Conservation (phyloP, 2,113 vertebrate species). For the Eurypyga helias region DNA sequence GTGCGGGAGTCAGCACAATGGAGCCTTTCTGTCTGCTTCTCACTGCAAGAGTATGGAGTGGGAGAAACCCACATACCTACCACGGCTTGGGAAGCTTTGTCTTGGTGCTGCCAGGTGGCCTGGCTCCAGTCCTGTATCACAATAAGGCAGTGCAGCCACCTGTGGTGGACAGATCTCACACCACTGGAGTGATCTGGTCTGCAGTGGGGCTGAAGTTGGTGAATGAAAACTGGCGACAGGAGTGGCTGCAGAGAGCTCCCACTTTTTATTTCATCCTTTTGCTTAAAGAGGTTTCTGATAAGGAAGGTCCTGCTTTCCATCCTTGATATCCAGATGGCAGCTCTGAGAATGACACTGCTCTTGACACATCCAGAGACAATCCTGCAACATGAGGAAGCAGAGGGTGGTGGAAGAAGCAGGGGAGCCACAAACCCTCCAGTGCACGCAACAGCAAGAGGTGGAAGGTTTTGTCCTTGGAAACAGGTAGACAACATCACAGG, state of each 20-base stretch:
- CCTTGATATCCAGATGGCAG: neutral
- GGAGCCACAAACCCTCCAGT: neutral
- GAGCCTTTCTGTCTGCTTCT: neutral
- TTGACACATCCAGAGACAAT: neutral
- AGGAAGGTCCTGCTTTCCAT: neutral
- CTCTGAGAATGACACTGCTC: neutral
- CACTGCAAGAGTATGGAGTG: neutral
- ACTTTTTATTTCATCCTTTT: neutral
- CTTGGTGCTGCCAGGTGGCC: neutral
- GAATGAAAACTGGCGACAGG: neutral
- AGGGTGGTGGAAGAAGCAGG: neutral
- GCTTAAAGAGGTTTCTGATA: neutral
- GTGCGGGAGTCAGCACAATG: conserved; percentile 70
- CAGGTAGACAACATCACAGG: neutral
- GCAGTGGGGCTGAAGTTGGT: neutral
- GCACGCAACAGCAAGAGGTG: neutral
- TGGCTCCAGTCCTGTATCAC: neutral
- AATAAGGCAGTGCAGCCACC: fast-evolving
- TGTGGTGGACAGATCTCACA: neutral
- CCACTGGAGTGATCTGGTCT: neutral
- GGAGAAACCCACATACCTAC: neutral
- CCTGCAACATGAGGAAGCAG: neutral
- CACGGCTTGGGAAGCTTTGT: fast-evolving
- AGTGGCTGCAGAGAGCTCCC: neutral
- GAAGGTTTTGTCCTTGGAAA: neutral